Conservation (phyloP, 2,797 vertebrate species). For the Anguilla anguilla region DNA sequence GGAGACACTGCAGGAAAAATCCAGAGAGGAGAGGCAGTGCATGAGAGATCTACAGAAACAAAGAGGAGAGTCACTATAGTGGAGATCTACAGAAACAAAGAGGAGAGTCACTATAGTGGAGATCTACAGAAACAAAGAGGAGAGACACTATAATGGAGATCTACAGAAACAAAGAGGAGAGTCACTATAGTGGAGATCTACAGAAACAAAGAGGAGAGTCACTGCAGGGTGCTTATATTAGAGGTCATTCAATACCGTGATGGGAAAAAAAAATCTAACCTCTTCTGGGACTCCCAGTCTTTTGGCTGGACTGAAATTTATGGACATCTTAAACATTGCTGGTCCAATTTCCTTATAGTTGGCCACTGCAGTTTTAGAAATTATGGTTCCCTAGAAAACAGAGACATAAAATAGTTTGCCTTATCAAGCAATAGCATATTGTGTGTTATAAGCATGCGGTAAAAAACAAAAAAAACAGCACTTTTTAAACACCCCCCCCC, state of each 20-base stretch:
- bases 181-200: no score
- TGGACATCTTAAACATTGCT: conserved; percentile 59
- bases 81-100: background rate
- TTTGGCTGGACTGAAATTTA: conserved; percentile 77
- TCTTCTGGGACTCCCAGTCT: conserved; percentile 89
- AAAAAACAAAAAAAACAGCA: no score
- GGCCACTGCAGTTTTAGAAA: conserved; percentile 85
- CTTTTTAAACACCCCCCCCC: background rate
- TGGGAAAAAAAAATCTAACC: conserved; percentile 64
- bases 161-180: no score
- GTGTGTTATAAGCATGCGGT: background rate
- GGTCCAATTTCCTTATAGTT: conserved; percentile 80
- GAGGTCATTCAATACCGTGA: background rate
- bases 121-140: no score
- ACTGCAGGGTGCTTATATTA: background rate
- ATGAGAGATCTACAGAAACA: background rate
- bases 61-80: background rate
- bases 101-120: no score
- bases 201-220: no score
- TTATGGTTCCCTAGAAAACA: conserved; percentile 80
- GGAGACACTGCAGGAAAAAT: background rate
- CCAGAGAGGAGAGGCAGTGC: background rate
- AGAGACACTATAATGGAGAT: no score
- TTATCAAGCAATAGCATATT: background rate
- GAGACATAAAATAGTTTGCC: background rate